phyloP scores from a whole-genome alignment of 2,113 vertebrate species.

The Baryphthengus martii region DNA sequence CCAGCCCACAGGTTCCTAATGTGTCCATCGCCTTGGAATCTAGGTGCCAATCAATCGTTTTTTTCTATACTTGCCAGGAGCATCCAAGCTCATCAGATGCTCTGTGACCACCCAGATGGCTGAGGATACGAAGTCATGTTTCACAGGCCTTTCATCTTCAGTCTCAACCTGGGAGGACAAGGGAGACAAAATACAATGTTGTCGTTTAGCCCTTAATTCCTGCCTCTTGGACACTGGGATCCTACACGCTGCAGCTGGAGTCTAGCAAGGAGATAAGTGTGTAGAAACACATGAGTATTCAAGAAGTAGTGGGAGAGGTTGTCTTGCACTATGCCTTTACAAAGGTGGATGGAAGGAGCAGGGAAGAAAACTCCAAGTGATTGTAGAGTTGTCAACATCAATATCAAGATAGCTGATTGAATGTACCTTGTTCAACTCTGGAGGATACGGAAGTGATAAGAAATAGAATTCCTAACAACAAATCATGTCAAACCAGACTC shows the following conservation, averaged over 20 bases:
- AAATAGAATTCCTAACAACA: background rate
- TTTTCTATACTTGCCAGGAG: background rate
- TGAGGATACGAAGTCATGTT: background rate
- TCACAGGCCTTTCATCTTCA: background rate
- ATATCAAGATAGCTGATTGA: background rate
- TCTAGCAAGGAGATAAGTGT: background rate
- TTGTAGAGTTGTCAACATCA: background rate
- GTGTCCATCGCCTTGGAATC: background rate
- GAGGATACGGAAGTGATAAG: slow-evolving; percentile 7
- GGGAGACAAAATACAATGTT: background rate
- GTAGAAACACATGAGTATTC: background rate
- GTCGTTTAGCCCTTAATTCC: background rate
- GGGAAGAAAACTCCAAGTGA: background rate
- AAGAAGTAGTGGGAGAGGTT: background rate
- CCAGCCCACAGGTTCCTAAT: background rate
- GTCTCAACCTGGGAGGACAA: background rate
- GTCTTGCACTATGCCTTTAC: background rate
- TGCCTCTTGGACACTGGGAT: background rate
- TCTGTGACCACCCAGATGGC: background rate
- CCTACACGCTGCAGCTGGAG: background rate
- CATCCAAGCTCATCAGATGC: background rate
- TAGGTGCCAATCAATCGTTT: background rate
- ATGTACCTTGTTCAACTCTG: background rate
- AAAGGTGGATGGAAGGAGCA: background rate
- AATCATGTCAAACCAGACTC: background rate